Evolutionary conservation across 2,888 invertebrate species (phyloP).

Genomic region (Drosophila rubida): DNA sequence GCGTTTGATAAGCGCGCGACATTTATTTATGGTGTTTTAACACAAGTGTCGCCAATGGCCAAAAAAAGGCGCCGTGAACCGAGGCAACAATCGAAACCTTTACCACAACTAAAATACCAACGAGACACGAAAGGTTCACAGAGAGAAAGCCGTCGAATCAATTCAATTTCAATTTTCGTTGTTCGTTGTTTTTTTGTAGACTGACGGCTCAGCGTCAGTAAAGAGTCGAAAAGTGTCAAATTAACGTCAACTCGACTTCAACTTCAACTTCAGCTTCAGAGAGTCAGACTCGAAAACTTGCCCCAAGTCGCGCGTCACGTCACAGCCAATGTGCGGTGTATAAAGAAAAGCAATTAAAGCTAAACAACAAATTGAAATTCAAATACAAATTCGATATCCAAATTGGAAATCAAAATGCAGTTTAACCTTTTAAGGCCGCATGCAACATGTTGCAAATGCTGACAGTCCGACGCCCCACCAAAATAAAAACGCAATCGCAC

Average conservation of each 20-base stretch:
- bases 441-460: conserved; percentile 63
- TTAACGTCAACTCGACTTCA: conserved; percentile 69
- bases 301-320: conserved; percentile 14
- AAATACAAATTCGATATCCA: conserved; percentile 42
- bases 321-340: conserved; percentile 2
- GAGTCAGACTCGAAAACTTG: conserved; percentile 23
- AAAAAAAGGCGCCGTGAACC: conserved; percentile 42
- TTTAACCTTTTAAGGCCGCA: conserved; percentile 71
- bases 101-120: not conserved
- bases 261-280: conserved; percentile 2
- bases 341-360: conserved; percentile 50
- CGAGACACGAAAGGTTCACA: conserved; percentile 25
- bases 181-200: not conserved
- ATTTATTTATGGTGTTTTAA: conserved; percentile 78
- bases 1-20: conserved; percentile 69
- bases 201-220: conserved; percentile 50
- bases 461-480: conserved; percentile 36
- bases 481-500: not conserved
- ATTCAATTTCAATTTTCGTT: conserved; percentile 20
- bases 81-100: conserved; percentile 4
- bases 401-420: conserved; percentile 66
- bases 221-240: conserved; percentile 71
- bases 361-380: conserved; percentile 52
- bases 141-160: conserved; percentile 40
- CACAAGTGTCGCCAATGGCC: conserved; percentile 66